Evolutionary conservation across 2,113 vertebrate species (phyloP), one percentile per base, ranked within the genome.

Genomic region (Onychostoma macrolepis): DNA sequence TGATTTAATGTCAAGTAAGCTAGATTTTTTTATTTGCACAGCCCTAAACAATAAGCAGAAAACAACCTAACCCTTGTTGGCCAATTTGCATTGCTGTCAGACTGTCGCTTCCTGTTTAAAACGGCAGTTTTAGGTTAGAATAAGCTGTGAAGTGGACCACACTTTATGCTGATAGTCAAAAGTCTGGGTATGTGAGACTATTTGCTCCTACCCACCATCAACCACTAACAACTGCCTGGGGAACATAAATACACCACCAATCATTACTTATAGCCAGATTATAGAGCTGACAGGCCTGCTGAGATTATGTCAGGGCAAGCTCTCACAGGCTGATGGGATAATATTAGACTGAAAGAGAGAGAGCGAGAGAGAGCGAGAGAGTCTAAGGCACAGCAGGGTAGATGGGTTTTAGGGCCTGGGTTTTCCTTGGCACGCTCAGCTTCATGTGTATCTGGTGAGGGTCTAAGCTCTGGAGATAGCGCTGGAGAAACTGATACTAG

Each of bases 401-500:
- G 90, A 48, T 92, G 83, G 91, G 88, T 91, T 79, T 65, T 90
- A 92, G 90, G 65, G 38, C 38, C 65, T 74, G 78, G 43, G 28
- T 33, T 81, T 84, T 81, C 65, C 53, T 80, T 85, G 83, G 36
- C 89, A 90, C 90, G 87, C 85, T 85, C 89, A 91, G 90, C 92
- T 78, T 48, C 90, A 90, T 92, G 21, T 84, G 83, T 71, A 84
- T 74, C 67, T 71, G 83, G 45, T 67, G 30, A 67, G 65, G 76
- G 76, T 69, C 76, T 86, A 33, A 80, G 77, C 76, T 50, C 45
- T 41, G 24, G 84, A 85, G 84, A 78, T 78, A 78, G 26, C 24
- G 13, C 50, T 69, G 91, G 91, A 94, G 93, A 93, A 94, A 94
- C 91, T 92, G 93, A 94, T 93, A 93, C 90, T 92, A 93, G 92